phyloP scores from a whole-genome alignment of 2,797 vertebrate species.

The Rhinichthys osculus region DNA sequence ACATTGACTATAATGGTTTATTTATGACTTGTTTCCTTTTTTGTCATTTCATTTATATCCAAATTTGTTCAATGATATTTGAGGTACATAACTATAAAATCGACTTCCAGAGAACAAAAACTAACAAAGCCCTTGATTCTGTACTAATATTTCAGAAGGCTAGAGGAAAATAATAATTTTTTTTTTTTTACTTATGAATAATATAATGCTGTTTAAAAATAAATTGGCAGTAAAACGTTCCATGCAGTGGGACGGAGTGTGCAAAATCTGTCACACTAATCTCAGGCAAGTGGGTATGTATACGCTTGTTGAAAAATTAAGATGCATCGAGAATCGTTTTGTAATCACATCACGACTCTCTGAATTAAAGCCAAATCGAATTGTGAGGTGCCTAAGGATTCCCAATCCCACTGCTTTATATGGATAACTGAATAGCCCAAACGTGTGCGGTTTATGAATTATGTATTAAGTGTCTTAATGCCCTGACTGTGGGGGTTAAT shows the following conservation, averaged over 20 bases:
- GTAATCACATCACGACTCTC: conserved; percentile 25
- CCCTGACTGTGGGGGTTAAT: conserved; percentile 54
- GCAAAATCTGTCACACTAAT: neutral
- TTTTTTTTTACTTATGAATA: neutral
- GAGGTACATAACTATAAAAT: neutral
- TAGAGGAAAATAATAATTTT: neutral
- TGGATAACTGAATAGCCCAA: neutral
- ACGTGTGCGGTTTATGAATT: conserved; percentile 34
- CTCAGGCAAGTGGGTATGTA: neutral
- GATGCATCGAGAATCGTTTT: conserved; percentile 4
- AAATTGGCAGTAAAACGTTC: neutral
- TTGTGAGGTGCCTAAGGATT: neutral
- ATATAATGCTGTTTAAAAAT: neutral
- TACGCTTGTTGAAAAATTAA: neutral
- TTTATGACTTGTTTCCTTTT: too few relatives aligned
- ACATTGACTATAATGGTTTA: neutral
- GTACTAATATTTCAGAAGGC: neutral
- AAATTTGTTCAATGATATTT: neutral
- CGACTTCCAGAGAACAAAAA: neutral
- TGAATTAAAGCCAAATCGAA: conserved; percentile 3
- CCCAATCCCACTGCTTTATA: conserved; percentile 4
- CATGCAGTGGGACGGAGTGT: neutral
- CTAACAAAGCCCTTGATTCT: neutral
- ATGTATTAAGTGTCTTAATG: conserved; percentile 37
- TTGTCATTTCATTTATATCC: neutral